Base-by-base conservation (phyloP, 2,113 vertebrate species). In the Eubucco bourcierii region DNA sequence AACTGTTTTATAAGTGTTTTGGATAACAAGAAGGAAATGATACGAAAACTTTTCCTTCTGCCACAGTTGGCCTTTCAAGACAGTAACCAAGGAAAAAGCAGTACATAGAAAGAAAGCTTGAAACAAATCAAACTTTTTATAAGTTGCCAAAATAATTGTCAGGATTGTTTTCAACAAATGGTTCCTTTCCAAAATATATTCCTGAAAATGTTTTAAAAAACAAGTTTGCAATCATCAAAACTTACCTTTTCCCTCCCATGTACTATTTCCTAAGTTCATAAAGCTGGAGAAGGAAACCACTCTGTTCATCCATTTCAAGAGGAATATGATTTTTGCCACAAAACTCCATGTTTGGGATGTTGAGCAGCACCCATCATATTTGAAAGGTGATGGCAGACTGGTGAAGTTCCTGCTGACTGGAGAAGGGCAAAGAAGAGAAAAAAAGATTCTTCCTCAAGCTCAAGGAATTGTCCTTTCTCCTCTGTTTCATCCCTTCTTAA, bases 1-100 rank as follows among this genome's bases (percentile, higher is more conserved):
- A 89, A 71, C 15, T 1, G 4, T 15, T 25, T 53, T 66, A 19
- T 34, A 81, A 88, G 21, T 1, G 1, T 50, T 76, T 73, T 76
- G 86, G 92, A 92, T 84, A 84, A 64, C 46, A 73, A 76, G 46
- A 76, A 79, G 75, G 67, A 93, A 81, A 89, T 90, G 37, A 79
- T 47, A 71, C 0, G 6, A 68, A 63, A 70, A n/a, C 24, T 79
- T 94, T 63, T 92, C 50, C 74, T 75, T 72, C 70, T 84, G 61
- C 25, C 27, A 68, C 53, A 90, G 44, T 37, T 81, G 86, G 33
- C 8, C 86, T 55, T 23, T 66, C 39, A 63, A 50, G n/a, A 73
- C 34, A 68, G 34, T 14, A 84, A 86, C 70, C 24, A 34, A 68
- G 31, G 74, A 33, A 91, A 78, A 63, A 74, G 31, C 24, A 84